Evolutionary conservation across 2,113 vertebrate genomes (phyloP).

Genomic region (Acinonyx jubatus): DNA sequence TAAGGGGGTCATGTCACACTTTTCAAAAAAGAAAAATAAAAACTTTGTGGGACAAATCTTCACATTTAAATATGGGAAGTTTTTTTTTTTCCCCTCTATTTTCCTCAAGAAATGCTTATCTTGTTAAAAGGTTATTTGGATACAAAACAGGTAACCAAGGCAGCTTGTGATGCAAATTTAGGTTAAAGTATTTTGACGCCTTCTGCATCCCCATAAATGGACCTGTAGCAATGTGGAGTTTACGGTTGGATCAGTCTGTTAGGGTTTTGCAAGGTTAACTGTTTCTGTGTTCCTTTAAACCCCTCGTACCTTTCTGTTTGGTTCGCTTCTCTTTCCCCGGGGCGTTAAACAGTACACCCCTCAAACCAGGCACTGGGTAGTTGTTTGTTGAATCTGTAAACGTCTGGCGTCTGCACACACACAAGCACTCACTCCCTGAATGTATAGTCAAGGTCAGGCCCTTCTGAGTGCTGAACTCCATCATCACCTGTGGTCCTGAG

Average conservation of each 20-base stretch:
- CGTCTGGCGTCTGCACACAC: fast-evolving
- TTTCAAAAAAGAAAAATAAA: not conserved
- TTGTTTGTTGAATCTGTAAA: fast-evolving
- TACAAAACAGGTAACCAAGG: not conserved
- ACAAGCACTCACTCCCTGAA: fast-evolving
- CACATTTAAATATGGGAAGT: not conserved
- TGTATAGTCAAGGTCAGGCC: not conserved
- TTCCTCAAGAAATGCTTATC: not conserved
- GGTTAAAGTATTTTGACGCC: fast-evolving
- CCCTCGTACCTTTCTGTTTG: fast-evolving
- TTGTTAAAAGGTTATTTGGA: not conserved
- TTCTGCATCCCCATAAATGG: fast-evolving
- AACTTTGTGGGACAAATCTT: not conserved
- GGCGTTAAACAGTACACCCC: no score
- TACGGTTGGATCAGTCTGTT: fast-evolving
- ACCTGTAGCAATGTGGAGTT: fast-evolving
- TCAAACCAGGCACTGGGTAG: fast-evolving
- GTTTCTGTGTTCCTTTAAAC: not conserved
- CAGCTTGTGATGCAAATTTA: no score
- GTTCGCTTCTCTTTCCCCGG: not conserved
- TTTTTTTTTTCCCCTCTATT: not conserved
- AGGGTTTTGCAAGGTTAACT: not conserved
- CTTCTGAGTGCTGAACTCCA: not conserved
- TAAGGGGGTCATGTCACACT: not conserved
- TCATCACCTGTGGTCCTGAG: conserved; percentile 27